Percentiles rank a stretch among this genome's conserved stretches.
Evolutionary conservation across 2,113 vertebrate genomes (phyloP).

Genomic region (Chamaetylas fuelleborni): DNA sequence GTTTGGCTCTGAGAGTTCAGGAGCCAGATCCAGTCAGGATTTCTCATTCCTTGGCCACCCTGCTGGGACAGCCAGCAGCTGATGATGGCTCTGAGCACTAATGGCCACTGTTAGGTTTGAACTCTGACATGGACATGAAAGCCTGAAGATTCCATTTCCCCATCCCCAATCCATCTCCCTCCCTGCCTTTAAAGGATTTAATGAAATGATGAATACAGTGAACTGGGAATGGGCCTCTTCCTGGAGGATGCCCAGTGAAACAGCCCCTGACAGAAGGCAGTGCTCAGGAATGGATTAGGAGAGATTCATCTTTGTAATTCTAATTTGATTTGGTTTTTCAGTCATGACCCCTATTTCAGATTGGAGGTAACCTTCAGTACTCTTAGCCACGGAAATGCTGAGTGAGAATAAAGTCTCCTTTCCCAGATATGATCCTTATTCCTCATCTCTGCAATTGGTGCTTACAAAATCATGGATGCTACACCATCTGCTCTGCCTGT

Average conservation of each 20-base stretch:
- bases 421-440: not conserved
- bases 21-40: not conserved
- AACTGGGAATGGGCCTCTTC: not conserved
- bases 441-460: not conserved
- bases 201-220: not conserved
- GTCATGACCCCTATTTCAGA: not conserved
- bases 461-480: not conserved
- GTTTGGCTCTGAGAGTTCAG: not conserved
- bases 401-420: not conserved
- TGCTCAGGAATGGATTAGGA: not conserved
- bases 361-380: not conserved
- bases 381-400: not conserved
- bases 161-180: not conserved
- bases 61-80: not conserved
- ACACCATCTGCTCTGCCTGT: not conserved
- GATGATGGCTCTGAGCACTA: not conserved
- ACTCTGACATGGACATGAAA: slow-evolving; percentile 32
- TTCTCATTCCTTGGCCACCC: not conserved
- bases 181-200: not conserved
- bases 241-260: not conserved
- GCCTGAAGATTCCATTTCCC: not conserved
- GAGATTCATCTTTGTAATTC: not conserved
- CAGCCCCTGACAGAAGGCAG: not conserved
- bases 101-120: not conserved
- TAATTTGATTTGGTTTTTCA: not conserved